Conservation (phyloP, 2,113 vertebrate genomes). For the Paradisaea rubra region DNA sequence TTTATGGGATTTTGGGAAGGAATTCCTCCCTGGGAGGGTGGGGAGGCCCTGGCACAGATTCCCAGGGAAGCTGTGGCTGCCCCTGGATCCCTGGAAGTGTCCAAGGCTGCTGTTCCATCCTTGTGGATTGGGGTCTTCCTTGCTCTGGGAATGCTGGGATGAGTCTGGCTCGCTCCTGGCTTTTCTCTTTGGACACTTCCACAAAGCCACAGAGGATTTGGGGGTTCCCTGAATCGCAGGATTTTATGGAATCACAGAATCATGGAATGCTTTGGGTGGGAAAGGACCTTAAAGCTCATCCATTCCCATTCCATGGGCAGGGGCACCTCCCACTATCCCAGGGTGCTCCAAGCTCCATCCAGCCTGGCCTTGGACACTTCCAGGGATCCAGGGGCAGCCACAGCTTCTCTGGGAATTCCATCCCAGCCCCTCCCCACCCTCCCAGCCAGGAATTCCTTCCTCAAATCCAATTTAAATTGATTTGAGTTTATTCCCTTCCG, state of each 20-base stretch:
- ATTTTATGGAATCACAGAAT: accelerated
- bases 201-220: neutral
- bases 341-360: neutral
- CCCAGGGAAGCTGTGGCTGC: neutral
- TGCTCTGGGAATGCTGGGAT: neutral
- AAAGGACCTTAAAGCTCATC: neutral
- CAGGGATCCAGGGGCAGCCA: neutral
- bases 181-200: neutral
- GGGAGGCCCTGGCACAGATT: neutral
- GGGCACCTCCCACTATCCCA: accelerated
- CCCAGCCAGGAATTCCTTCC: neutral
- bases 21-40: neutral
- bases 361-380: neutral
- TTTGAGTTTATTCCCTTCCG: neutral
- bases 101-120: neutral
- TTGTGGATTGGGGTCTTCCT: accelerated
- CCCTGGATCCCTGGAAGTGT: neutral
- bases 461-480: neutral
- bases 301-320: neutral
- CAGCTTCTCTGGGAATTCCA: neutral
- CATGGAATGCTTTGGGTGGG: neutral
- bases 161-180: neutral
- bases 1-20: neutral
- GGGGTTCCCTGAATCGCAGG: accelerated
- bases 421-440: neutral